Evolutionary conservation across 2,888 invertebrate genomes (phyloP), one percentile per base, ranked within the genome.

Genomic region (Drosophila anceps): DNA sequence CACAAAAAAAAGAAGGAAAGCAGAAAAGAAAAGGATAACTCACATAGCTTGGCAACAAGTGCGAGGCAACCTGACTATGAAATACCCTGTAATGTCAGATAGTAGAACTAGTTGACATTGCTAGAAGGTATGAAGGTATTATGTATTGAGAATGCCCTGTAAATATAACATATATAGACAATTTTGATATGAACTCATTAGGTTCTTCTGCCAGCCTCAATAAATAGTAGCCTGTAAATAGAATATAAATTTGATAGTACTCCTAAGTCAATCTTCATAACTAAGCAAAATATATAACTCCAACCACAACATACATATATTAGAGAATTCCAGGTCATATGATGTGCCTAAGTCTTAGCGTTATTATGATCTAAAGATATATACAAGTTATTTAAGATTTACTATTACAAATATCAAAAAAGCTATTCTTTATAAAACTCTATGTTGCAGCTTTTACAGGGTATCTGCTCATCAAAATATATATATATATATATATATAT

Each of bases 1-100:
- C 59, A 33, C 54, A 31, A 35, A 37, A 53, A 66, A 50, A 70
- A 68, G 59, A 68, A 44, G 24, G 13, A 61, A 29, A 48, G 29
- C 7, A 10, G n/a, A 27, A 29, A 50, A 31, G 48, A 50, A 50
- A 50, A 46, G 33, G 31, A 65, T 48, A 67, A 62, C 62, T 51
- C 60, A 44, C 65, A 0, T 18, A 18, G 18, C 31, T 50, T 12
- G 31, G 18, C 13, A 13, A 9, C 27, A 29, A n/a, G 4, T 8
- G 1, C 10, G 4, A 9, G 1, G 3, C 10, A 1, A 5, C 0
- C 18, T 8, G 50, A 33, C 50, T 33, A 13, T 20, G 20, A 13
- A 20, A 50, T 33, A 50, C 50, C 50, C 50, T 50, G 50, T 13
- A 50, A 4, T 33, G n/a, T 6, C 18, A 18, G 10, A 12, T 0